These are phyloP conservation scores for Albula goreensis DNA, from an alignment of 2,113 vertebrate genomes.

Conservation along the genomic window DNA sequence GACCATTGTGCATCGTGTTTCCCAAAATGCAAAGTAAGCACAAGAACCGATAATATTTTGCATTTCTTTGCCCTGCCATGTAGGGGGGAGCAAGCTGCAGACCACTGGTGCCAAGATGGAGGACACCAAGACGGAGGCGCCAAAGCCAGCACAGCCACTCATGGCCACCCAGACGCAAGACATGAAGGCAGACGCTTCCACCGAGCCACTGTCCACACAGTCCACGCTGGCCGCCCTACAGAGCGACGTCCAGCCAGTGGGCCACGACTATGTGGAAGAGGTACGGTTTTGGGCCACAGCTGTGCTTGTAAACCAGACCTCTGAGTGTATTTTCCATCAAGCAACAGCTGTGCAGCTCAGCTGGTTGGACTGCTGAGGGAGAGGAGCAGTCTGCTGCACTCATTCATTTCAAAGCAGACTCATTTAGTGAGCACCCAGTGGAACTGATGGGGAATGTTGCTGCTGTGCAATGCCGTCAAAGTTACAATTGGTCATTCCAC, in stretches of 20 bases:
- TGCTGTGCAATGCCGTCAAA: too few species aligned
- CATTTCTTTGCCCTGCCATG: conserved; percentile 27
- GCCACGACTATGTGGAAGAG: conserved; percentile 98
- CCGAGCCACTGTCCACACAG: conserved; percentile 77
- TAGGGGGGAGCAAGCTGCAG: conserved; percentile 92
- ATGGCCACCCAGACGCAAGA: conserved; percentile 70
- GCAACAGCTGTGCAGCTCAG: too few species aligned
- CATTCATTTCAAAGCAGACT: too few species aligned
- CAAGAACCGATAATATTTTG: not conserved
- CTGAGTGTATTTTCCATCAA: too few species aligned
- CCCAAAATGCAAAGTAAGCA: not conserved
- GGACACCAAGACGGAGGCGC: conserved; percentile 79
- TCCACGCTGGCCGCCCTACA: conserved; percentile 87
- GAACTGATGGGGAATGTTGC: too few species aligned
- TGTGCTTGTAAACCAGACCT: not conserved
- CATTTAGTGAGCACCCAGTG: too few species aligned
- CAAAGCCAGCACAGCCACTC: conserved; percentile 69
- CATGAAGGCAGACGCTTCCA: conserved; percentile 72
- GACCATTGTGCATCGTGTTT: too few species aligned
- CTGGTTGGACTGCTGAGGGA: too few species aligned
- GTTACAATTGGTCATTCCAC: too few species aligned
- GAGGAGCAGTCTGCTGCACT: too few species aligned
- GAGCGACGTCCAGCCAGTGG: conserved; percentile 95
- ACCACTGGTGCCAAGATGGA: conserved; percentile 83
- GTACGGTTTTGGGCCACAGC: conserved; percentile 58